Evolutionary conservation across 2,888 invertebrate species (phyloP), one percentile per base, ranked within the genome.

Genomic region (Drosophila atripex): DNA sequence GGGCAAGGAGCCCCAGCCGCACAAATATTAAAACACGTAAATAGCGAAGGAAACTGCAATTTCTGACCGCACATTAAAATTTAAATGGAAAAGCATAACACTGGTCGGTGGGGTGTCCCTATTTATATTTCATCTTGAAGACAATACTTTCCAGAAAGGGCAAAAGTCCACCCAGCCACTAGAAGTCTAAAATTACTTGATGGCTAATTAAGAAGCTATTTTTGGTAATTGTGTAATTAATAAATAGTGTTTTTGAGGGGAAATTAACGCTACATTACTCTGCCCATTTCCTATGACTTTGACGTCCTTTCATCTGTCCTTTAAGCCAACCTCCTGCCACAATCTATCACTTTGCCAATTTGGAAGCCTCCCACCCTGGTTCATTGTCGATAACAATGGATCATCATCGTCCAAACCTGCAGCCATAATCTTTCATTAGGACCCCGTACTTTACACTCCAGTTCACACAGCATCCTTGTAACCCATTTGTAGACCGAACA

Each of bases 401-500:
- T 64, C 51, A 64, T 64, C 64, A 64, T 64, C 51, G 64, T 64
- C 64, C 38, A 38, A 39, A 46, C 28, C 64, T 52, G 64, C 23
- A 54, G 49, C 70, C 43, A 69, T 70, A 69, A 80, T 75, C 82
- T 74, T 78, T 80, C 86, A 78, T 82, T 82, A 82, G 80, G 66
- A 53, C 65, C 71, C 71, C 74, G 45, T 63, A 64, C 68, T 82
- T 82, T 58, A 80, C 80, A 78, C 85, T 80, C 60, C 82, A 84
- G 78, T 80, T 63, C 73, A 70, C 80, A 75, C 46, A 59, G 71
- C 56, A 68, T 71, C 61, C 74, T 85, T 78, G 71, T 82, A 80
- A 75, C 79, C 80, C 80, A 80, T 85, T 80, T 80, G 73, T 70
- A 72, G 66, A 38, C 51, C 72, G 55, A 75, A 86, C 71, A 82